Base-by-base conservation (phyloP, 2,113 vertebrate genomes). In the Pholis gunnellus region DNA sequence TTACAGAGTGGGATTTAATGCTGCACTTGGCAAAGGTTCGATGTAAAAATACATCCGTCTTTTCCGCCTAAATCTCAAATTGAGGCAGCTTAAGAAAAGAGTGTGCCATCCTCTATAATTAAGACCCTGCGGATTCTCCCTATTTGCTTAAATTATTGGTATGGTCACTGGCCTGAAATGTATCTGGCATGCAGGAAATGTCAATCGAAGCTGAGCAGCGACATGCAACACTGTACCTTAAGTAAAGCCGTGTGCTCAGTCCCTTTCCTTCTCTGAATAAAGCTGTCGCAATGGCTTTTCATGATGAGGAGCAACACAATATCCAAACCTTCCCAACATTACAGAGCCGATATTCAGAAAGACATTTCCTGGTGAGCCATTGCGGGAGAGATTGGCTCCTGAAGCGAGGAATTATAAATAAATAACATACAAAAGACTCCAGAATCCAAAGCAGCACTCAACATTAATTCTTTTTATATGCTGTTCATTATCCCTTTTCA, bases 41-140 rank as follows among this genome's bases (percentile, higher is more conserved):
- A 27, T 77, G 46, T 61, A 79, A 86, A 87, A 88, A 80, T 57
- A 80, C 75, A 83, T 79, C 70, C 73, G 72, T 86, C 60, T 79
- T 88, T 85, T 90, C 72, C n/a, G 31, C 22, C 77, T 73, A 54
- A 84, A 90, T 90, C 75, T 75, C 68, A 83, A 89, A 88, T 83
- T 79, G 82, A 86, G 72, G 79, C 46, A 57, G 88, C 81, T 84
- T 83, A 83, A 86, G 77, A 78, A 34, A 85, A 83, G 59, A 78
- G 46, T 82, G 46, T 83, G 75, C 69, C 84, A 83, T 91, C 82
- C 78, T 68, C 65, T 81, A 27, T 88, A 87, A 90, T 90, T 86
- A 81, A 79, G 75, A 88, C 86, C 84, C 84, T 84, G 80, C 72
- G 88, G 89, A 90, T 81, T 87, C 78, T 84, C 72, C 78, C 36